Evolutionary conservation across 2,888 invertebrate species (phyloP).

Genomic region (Athripsodes cinereus): DNA sequence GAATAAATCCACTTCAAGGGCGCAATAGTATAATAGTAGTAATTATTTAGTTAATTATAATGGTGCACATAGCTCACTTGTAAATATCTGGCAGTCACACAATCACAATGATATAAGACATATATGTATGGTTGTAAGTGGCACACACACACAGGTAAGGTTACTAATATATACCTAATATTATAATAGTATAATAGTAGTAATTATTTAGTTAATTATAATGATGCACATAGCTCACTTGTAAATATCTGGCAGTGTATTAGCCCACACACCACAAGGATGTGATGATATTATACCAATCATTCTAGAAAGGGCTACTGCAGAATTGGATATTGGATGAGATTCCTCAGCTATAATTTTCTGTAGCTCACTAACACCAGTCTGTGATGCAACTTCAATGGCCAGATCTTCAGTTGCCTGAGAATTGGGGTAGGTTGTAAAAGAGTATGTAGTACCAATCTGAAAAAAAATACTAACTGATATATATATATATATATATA

Average conservation of each 20-base stretch:
- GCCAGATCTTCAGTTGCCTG: conserved; percentile 42
- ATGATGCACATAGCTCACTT: conserved; percentile 34
- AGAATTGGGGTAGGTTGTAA: conserved; percentile 43
- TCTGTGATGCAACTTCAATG: conserved; percentile 41
- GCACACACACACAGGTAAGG: too few relatives aligned
- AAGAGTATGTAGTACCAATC: conserved; percentile 36
- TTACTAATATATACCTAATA: too few relatives aligned
- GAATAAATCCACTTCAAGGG: too few relatives aligned
- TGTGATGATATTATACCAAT: conserved; percentile 42
- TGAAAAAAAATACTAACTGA: not conserved
- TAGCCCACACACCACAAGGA: conserved; percentile 55
- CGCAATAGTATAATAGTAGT: too few relatives aligned
- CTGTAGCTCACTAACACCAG: conserved; percentile 38
- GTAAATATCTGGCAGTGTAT: conserved; percentile 51
- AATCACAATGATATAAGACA: too few relatives aligned
- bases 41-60: too few relatives aligned
- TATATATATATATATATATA: too few relatives aligned
- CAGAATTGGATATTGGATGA: conserved; percentile 28
- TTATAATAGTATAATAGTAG: too few relatives aligned
- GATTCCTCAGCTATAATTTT: conserved; percentile 28
- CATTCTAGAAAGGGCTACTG: conserved; percentile 29
- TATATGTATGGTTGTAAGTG: too few relatives aligned
- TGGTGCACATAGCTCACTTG: conserved; percentile 34
- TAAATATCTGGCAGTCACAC: conserved; percentile 53
- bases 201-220: too few relatives aligned